These are phyloP conservation scores for Eupsilia transversa DNA, from an alignment of 2,888 invertebrate genomes.

Conservation along the genomic window DNA sequence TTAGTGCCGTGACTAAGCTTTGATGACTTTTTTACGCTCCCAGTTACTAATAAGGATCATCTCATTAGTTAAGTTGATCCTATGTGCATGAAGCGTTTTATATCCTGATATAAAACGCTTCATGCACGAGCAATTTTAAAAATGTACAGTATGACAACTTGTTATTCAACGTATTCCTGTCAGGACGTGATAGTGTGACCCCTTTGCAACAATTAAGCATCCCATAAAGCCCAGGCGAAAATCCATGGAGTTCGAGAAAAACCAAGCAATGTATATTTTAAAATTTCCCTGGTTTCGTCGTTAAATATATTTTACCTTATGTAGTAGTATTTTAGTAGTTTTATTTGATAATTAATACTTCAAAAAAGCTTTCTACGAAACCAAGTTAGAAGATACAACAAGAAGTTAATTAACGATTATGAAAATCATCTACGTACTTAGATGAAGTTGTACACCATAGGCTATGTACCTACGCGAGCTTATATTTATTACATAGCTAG, in stretches of 20 bases:
- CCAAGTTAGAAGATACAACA: neutral
- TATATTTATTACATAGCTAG: neutral
- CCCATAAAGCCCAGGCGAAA: neutral
- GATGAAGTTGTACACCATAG: neutral
- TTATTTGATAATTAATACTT: neutral
- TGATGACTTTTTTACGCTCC: slow-evolving; percentile 22
- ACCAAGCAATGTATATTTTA: neutral
- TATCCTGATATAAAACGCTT: neutral
- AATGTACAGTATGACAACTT: neutral
- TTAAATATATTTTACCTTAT: neutral
- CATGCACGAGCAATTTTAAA: neutral
- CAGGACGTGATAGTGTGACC: neutral
- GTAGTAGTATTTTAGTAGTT: too few species aligned
- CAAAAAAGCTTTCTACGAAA: neutral
- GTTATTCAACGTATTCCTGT: neutral
- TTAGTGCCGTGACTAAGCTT: slow-evolving; percentile 20
- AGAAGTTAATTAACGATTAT: neutral
- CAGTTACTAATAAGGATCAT: slow-evolving; percentile 12
- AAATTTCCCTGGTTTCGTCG: neutral
- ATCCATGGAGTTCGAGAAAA: neutral
- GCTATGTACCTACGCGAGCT: neutral
- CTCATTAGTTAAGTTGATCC: neutral
- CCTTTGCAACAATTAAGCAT: neutral
- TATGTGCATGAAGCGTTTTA: too few species aligned
- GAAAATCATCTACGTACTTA: neutral